phyloP scores from a whole-genome alignment of 2,888 invertebrate genomes.

The Sphaeridia pumilis region DNA sequence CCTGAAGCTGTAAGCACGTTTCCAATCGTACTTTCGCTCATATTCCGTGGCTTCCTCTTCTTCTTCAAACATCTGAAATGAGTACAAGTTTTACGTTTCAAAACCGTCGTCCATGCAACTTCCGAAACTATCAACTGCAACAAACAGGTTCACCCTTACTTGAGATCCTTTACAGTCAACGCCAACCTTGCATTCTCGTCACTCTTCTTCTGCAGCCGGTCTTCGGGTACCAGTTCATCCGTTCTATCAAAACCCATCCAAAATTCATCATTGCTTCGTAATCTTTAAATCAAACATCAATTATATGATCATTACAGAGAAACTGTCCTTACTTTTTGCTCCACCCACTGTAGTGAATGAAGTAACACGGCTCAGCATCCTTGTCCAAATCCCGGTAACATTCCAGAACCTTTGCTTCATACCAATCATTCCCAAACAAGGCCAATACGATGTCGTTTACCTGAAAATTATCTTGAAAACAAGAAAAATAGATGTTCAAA shows the following conservation, averaged over 20 bases:
- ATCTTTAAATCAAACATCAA: not conserved
- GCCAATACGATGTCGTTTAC: not conserved
- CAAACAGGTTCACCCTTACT: too few relatives aligned
- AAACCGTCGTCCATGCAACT: too few relatives aligned
- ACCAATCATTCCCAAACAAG: not conserved
- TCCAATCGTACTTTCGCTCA: too few relatives aligned
- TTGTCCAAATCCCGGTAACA: not conserved
- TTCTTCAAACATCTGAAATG: too few relatives aligned
- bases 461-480: too few relatives aligned
- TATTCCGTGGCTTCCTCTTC: too few relatives aligned
- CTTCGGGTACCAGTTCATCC: not conserved
- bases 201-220: not conserved
- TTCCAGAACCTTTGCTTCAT: not conserved
- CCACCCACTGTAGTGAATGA: not conserved
- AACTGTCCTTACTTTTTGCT: slow-evolving; percentile 1
- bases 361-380: not conserved
- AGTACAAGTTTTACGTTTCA: too few relatives aligned
- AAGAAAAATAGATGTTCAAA: too few relatives aligned
- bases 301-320: not conserved
- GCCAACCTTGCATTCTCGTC: not conserved
- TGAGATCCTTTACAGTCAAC: too few relatives aligned
- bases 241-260: not conserved
- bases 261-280: not conserved
- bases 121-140: too few relatives aligned
- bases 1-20: too few relatives aligned